phyloP scores from a whole-genome alignment of 1,140 invertebrate genomes.

The Anagrus nilaparvatae region DNA sequence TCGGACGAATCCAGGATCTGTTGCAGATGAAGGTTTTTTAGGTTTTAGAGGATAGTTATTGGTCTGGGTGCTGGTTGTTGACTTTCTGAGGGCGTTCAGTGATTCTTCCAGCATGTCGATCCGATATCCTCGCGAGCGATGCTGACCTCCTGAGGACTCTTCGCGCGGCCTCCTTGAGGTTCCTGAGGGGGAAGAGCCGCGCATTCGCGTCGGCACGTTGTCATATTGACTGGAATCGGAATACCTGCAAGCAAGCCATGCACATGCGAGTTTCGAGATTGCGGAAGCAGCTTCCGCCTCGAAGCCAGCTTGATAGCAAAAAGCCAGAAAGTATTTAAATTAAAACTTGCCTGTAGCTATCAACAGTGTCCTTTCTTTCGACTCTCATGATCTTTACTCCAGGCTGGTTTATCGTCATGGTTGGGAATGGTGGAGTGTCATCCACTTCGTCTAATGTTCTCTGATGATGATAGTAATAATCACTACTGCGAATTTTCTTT shows the following conservation, averaged over 20 bases:
- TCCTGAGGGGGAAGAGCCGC: constrained; percentile 25
- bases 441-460: constrained; percentile 36
- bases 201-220: constrained; percentile 38
- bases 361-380: constrained; percentile 30
- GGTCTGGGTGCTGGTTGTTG: constrained; percentile 22
- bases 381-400: constrained; percentile 40
- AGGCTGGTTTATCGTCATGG: constrained; percentile 32
- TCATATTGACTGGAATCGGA: constrained; percentile 41
- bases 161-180: constrained; percentile 33
- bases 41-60: not conserved
- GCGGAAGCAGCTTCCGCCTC: too few relatives aligned
- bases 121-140: constrained; percentile 25
- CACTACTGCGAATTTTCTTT: too few relatives aligned
- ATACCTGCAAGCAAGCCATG: constrained; percentile 26
- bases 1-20: constrained; percentile 58
- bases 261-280: constrained; percentile 13
- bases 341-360: constrained; percentile 32
- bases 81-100: constrained; percentile 40
- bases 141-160: constrained; percentile 30
- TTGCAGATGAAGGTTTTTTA: constrained; percentile 45
- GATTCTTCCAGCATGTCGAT: constrained; percentile 38
- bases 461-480: too few relatives aligned
- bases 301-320: too few relatives aligned
- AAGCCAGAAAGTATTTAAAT: constrained; percentile 6
- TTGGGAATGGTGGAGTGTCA: constrained; percentile 36